Evolutionary conservation across 2,888 invertebrate genomes (phyloP).

Genomic region (Atethmia centrago): DNA sequence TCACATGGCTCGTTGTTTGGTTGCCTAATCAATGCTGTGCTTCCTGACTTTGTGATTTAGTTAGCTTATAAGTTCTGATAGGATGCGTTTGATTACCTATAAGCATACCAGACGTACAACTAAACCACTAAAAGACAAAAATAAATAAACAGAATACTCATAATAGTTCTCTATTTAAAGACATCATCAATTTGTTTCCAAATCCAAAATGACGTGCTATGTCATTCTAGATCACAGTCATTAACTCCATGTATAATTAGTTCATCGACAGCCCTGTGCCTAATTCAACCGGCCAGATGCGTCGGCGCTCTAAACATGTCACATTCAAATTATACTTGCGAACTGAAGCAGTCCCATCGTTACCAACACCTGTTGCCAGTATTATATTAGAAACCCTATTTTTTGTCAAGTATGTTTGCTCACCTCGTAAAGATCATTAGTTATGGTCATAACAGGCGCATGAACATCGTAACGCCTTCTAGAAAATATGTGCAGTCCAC

Average conservation of each 20-base stretch:
- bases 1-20: neutral
- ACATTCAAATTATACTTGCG: conserved; percentile 31
- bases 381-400: conserved; percentile 57
- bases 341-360: conserved; percentile 21
- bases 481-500: conserved; percentile 48
- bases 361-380: conserved; percentile 50
- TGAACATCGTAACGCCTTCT: conserved; percentile 24
- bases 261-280: conserved; percentile 49
- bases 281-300: conserved; percentile 41
- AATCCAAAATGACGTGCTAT: neutral
- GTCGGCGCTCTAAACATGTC: conserved; percentile 31
- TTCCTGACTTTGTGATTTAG: neutral
- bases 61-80: neutral
- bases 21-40: conserved; percentile 1
- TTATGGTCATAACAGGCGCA: conserved; percentile 29
- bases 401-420: conserved; percentile 51
- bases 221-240: conserved; percentile 45
- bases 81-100: neutral
- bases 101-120: no score
- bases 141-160: conserved; percentile 3
- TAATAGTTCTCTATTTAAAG: conserved; percentile 5
- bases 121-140: neutral
- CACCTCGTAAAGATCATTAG: conserved; percentile 30
- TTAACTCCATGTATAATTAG: conserved; percentile 46
- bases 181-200: conserved; percentile 5